phyloP scores from a whole-genome alignment of 2,113 vertebrate species.

The Todiramphus chloris region DNA sequence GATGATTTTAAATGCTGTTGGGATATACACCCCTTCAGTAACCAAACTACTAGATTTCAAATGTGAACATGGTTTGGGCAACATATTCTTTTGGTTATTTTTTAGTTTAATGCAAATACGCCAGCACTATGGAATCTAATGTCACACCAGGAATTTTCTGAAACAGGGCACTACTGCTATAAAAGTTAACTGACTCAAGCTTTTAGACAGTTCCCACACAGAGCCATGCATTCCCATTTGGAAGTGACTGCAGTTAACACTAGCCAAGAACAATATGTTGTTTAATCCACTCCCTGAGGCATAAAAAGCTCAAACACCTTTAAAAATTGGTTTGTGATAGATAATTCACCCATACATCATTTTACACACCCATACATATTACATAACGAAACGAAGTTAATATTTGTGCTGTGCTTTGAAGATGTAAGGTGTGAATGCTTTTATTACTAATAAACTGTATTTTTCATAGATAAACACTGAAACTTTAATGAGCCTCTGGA shows the following conservation, averaged over 20 bases:
- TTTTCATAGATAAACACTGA: background rate
- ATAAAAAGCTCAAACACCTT: background rate
- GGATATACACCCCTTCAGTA: constrained; percentile 26
- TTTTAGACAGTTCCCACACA: background rate
- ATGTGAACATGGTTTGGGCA: background rate
- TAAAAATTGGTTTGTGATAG: background rate
- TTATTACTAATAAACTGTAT: constrained; percentile 18
- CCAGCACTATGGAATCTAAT: background rate
- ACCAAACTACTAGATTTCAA: background rate
- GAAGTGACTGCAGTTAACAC: background rate
- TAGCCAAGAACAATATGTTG: background rate
- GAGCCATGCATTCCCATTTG: background rate
- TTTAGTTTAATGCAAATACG: background rate
- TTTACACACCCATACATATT: background rate
- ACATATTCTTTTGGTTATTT: background rate
- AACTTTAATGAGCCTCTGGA: constrained; percentile 7
- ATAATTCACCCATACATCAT: background rate
- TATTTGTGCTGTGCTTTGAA: constrained; percentile 1
- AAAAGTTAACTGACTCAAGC: background rate
- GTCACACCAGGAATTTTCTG: background rate
- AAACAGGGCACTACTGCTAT: background rate
- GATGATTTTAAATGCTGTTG: constrained; percentile 28
- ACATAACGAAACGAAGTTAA: background rate
- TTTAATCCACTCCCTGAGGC: background rate
- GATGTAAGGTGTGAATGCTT: background rate